A percentile compares a stretch with the other conserved stretches of the same genome.
Conservation (phyloP, 2,797 vertebrate genomes). For the Hylomyscus alleni region DNA sequence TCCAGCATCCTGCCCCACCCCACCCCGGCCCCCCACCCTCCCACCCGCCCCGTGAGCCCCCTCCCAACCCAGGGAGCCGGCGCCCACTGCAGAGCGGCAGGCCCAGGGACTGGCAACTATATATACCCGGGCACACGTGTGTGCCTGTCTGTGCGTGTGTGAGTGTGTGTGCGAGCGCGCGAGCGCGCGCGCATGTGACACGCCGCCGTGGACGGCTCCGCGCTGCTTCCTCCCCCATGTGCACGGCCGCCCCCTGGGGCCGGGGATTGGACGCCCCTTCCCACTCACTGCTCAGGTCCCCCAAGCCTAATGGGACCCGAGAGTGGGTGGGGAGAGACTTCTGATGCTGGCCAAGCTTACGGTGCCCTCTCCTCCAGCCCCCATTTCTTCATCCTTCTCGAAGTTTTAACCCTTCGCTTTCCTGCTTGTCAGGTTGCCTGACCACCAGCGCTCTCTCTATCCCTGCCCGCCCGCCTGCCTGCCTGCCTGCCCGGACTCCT, state of each 20-base stretch:
- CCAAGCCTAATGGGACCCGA: slow-evolving; percentile 52
- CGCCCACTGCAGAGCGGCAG: slow-evolving; percentile 83
- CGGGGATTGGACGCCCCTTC: slow-evolving; percentile 76
- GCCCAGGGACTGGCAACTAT: slow-evolving; percentile 83
- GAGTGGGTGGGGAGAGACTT: slow-evolving; percentile 68
- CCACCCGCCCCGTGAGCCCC: slow-evolving; percentile 83
- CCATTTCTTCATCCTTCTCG: slow-evolving; percentile 65
- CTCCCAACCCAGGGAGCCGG: slow-evolving; percentile 80
- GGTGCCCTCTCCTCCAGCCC: slow-evolving; percentile 20
- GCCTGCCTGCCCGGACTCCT: slow-evolving; percentile 60
- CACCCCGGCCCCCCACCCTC: slow-evolving; percentile 83
- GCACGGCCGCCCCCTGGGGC: slow-evolving; percentile 79
- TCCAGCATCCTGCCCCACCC: slow-evolving; percentile 86
- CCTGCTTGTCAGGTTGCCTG: slow-evolving; percentile 54
- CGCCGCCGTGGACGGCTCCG: slow-evolving; percentile 66
- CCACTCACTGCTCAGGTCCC: slow-evolving; percentile 69
- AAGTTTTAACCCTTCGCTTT: slow-evolving; percentile 76
- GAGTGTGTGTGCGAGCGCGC: slow-evolving; percentile 72
- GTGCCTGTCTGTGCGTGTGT: slow-evolving; percentile 79
- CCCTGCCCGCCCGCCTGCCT: not conserved
- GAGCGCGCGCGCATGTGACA: slow-evolving; percentile 83
- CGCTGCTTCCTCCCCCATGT: slow-evolving; percentile 82
- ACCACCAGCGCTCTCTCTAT: slow-evolving; percentile 48
- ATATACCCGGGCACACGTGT: slow-evolving; percentile 86
- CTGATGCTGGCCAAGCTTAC: slow-evolving; percentile 50